Base-by-base conservation (phyloP, 2,113 vertebrate genomes). In the Pterophyllum scalare region DNA sequence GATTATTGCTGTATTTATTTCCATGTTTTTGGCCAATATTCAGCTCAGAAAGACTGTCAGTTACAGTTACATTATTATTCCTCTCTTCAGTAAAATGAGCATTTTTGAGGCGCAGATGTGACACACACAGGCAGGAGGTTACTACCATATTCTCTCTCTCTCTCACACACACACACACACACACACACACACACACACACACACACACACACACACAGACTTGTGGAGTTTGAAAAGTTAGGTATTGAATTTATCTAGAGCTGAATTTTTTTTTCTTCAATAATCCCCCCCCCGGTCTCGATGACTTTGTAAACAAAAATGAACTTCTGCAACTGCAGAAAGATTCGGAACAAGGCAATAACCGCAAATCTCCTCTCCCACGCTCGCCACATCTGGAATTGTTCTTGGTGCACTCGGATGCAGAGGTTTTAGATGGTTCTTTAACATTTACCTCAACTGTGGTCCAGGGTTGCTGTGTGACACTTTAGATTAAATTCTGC, bases 401-500 rank as follows among this genome's bases (percentile, higher is more conserved):
- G 89, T 61, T 92, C 59, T 75, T 13, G 52, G 54, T 22, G 20
- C 19, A 10, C 72, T 83, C 46, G 13, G 84, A 70, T 70, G 35
- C 72, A 83, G 75, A 89, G 76, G 74, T 88, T 86, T 67, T 38
- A 72, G 80, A 85, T 75, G 82, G 84, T 90, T 82, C 82, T 80
- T 70, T 65, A 76, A 82, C 80, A 67, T 87, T 91, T 86, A 85
- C 75, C 79, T 85, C 77, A 22, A 79, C 84, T 80, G 83, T 74
- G 79, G 86, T 88, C 86, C 43, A 46, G 57, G 76, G 77, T 89
- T 87, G 74, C 83, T 81, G 85, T 82, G 87, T 90, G 87, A 80
- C 90, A 90, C 86, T 88, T 92, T 43, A 67, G 88, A 94, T 93
- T 88, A 82, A 89, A 91, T 84, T 83, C 85, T 87, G 87, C 87